phyloP scores from a whole-genome alignment of 2,888 invertebrate species.

The Epinotia ramella region DNA sequence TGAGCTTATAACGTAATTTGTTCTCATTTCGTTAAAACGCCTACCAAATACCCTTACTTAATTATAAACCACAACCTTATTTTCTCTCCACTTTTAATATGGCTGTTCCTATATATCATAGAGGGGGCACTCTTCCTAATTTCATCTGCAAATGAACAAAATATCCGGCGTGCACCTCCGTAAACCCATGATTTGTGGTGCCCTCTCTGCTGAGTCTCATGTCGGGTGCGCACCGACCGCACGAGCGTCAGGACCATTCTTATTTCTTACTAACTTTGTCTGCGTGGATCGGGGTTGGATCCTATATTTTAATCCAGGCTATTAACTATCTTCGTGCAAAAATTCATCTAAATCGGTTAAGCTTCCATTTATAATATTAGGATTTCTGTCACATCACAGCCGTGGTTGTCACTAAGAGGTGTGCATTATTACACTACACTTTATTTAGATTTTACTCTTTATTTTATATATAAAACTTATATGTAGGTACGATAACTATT shows the following conservation, averaged over 20 bases:
- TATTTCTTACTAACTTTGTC: too few species aligned
- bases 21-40: too few species aligned
- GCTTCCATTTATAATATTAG: too few species aligned
- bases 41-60: neutral
- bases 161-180: constrained; percentile 48
- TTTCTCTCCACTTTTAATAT: neutral
- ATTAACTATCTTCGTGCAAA: too few species aligned
- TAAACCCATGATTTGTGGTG: constrained; percentile 63
- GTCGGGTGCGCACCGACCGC: constrained; percentile 10
- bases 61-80: neutral
- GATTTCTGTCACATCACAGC: neutral
- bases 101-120: constrained; percentile 1
- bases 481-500: too few species aligned
- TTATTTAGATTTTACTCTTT: too few species aligned
- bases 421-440: neutral
- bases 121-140: constrained; percentile 20
- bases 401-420: neutral
- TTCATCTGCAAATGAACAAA: constrained; percentile 20
- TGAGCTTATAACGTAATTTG: too few species aligned
- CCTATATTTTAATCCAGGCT: too few species aligned
- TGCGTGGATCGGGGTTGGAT: too few species aligned
- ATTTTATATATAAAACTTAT: too few species aligned
- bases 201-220: constrained; percentile 37
- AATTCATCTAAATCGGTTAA: too few species aligned
- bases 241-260: too few species aligned